phyloP scores from a whole-genome alignment of 2,888 invertebrate genomes.

The Agrotis exclamationis region DNA sequence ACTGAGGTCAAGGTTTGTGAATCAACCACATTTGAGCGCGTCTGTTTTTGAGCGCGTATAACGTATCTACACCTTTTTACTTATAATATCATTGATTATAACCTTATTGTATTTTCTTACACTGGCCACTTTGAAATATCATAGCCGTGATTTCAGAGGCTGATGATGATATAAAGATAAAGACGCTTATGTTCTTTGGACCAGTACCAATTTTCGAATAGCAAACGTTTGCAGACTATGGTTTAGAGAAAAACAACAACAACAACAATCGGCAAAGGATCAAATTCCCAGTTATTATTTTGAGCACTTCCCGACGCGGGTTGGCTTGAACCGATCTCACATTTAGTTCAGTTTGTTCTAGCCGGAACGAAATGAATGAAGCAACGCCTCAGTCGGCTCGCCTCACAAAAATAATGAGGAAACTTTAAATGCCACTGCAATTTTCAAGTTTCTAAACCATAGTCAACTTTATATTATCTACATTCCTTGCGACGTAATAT shows the following conservation, averaged over 20 bases:
- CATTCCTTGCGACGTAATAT: background rate
- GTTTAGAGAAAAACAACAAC: background rate
- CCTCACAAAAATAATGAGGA: too few species aligned
- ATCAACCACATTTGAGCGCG: too few species aligned
- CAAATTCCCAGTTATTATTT: background rate
- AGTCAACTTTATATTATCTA: slow-evolving; percentile 4
- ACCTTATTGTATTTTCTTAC: background rate
- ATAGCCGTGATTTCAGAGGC: background rate
- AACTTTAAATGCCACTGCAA: background rate
- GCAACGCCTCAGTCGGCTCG: too few species aligned
- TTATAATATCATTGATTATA: too few species aligned
- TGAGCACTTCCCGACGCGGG: background rate
- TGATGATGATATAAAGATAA: background rate
- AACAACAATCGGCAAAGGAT: background rate
- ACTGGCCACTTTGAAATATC: background rate
- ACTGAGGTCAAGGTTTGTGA: too few species aligned
- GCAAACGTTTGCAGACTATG: background rate
- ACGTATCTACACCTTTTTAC: too few species aligned
- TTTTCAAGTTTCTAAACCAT: slow-evolving; percentile 1
- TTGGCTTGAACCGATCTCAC: background rate
- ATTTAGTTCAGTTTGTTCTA: background rate
- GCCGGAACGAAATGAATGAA: background rate
- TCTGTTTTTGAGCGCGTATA: too few species aligned
- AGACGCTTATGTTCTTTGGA: background rate
- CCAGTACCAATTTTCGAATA: slow-evolving; percentile 1